These are phyloP conservation scores for Euura saliciscinereae DNA, from an alignment of 1,140 invertebrate genomes.

Conservation along the genomic window DNA sequence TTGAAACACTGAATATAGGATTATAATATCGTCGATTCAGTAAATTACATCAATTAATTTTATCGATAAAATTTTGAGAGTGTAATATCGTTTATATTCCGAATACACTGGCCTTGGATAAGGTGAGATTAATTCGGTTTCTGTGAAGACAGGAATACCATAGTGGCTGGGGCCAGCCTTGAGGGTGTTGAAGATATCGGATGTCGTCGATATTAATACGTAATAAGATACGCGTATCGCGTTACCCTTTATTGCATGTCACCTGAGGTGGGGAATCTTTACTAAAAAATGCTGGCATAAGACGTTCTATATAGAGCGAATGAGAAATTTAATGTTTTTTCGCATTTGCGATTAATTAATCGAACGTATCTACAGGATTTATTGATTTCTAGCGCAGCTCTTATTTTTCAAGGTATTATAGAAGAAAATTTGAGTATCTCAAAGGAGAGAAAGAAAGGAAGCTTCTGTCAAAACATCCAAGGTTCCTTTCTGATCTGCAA, in stretches of 20 bases:
- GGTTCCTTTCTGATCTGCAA: neutral
- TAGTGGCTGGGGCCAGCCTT: conserved; percentile 3
- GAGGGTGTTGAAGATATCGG: conserved; percentile 32
- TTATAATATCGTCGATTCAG: too few relatives aligned
- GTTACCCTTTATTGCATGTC: conserved; percentile 21
- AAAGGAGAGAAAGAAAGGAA: neutral
- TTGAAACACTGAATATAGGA: too few relatives aligned
- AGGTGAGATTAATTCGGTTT: too few relatives aligned
- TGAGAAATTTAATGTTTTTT: neutral
- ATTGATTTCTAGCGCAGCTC: too few relatives aligned
- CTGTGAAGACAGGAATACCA: too few relatives aligned
- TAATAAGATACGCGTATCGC: conserved; percentile 18
- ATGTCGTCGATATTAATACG: conserved; percentile 28
- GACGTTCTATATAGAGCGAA: neutral
- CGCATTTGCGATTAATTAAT: neutral
- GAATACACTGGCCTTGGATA: too few relatives aligned
- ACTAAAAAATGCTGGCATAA: neutral
- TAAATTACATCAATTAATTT: too few relatives aligned
- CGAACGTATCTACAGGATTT: too few relatives aligned
- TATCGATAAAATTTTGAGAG: too few relatives aligned
- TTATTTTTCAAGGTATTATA: too few relatives aligned
- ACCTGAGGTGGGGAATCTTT: neutral
- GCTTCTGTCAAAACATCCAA: neutral
- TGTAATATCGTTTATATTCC: too few relatives aligned
- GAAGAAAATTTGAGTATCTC: too few relatives aligned